Evolutionary conservation across 2,888 invertebrate species (phyloP), one percentile per base, ranked within the genome.

Genomic region (Chloromyia formosa): DNA sequence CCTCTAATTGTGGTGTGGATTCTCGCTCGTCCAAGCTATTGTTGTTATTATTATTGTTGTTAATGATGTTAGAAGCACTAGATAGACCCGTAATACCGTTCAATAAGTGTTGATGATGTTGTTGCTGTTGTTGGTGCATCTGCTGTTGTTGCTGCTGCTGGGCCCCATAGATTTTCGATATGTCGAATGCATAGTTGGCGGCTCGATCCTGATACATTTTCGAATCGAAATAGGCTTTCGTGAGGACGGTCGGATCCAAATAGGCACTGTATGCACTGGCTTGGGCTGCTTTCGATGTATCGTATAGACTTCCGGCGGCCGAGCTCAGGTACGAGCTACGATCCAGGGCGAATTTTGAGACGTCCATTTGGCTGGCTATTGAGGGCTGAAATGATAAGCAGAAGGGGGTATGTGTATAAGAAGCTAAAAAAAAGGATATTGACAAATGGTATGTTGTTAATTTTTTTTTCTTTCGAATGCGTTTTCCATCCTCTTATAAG

Each of bases 141-240:
- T 74, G 64, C 56, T 54, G 80, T 79, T 84, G 84, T 78, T 84
- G 83, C 76, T 81, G 81, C 49, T 84, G 83, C 73, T 85, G 85
- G n/a, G 77, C 75, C 20, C 78, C 77, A 75, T 86, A 86, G 77
- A 86, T 86, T 80, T 85, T 85, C 42, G 85, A 83, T 74, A 85
- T 85, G 76, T 85, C 85, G 72, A 85, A 85, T 79, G 86, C 86
- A 81, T 86, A 86, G 77, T 85, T 86, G 77, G 85, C 83, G 27
- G 84, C 85, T 68, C 85, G 83, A 80, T 86, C 86, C 79, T 85
- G 85, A 78, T 86, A 86, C 84, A 86, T 85, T 80, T 86, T 85
- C 75, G 85, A 85, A 77, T 85, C 86, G 75, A 85, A 85, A 79
- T 86, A 85, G 42, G 86, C 86, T 80, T 85, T 85, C 66, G 85